Conservation (phyloP, 2,113 vertebrate genomes). For the Sarotherodon lohbergeri region DNA sequence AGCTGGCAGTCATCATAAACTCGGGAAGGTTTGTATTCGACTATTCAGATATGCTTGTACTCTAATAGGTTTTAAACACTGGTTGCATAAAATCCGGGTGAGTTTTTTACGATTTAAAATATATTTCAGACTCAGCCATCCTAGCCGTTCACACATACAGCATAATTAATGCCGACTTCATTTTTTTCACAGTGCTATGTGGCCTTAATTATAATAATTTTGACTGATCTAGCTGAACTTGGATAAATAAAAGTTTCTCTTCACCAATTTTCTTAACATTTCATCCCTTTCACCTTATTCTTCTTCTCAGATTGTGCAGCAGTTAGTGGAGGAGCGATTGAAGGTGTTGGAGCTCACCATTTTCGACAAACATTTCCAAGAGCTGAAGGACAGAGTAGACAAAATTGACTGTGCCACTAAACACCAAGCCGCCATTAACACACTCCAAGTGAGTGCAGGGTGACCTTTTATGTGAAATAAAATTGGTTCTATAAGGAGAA, state of each 20-base stretch:
- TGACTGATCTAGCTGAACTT: neutral
- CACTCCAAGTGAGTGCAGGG: conserved; percentile 80
- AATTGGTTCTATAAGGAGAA: neutral
- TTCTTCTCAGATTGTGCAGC: conserved; percentile 82
- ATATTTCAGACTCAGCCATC: no score
- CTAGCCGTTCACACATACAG: neutral
- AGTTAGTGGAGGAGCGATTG: conserved; percentile 86
- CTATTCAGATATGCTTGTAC: neutral
- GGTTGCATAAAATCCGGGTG: neutral
- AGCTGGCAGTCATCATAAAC: conserved; percentile 80
- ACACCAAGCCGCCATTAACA: conserved; percentile 85
- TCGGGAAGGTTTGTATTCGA: conserved; percentile 81
- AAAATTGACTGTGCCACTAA: conserved; percentile 87
- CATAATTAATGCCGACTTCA: neutral
- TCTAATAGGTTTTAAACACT: neutral
- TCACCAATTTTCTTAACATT: neutral
- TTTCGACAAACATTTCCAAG: conserved; percentile 85
- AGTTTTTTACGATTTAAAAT: no score
- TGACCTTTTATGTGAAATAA: neutral
- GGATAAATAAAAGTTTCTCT: neutral
- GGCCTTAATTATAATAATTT: neutral
- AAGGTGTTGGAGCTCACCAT: conserved; percentile 78
- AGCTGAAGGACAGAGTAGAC: conserved; percentile 87
- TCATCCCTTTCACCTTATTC: neutral
- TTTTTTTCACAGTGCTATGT: neutral